Evolutionary conservation across 2,888 invertebrate genomes (phyloP).

Genomic region (Drosophila mayaguana): DNA sequence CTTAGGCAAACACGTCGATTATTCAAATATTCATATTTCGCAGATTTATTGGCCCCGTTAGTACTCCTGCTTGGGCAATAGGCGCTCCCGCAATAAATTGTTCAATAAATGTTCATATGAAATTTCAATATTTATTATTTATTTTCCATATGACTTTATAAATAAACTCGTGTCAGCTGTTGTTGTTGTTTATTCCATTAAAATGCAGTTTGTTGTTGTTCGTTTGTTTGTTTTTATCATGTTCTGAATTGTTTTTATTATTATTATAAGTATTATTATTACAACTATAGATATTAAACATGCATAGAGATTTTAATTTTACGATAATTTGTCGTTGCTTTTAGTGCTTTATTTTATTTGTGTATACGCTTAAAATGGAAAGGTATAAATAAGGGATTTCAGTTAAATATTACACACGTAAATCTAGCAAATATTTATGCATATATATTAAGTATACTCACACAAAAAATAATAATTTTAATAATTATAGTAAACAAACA

Average conservation of each 20-base stretch:
- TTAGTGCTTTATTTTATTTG: constrained; percentile 19
- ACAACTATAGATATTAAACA: constrained; percentile 75
- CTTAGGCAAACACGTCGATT: not conserved
- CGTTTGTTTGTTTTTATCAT: constrained; percentile 23
- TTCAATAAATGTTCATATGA: constrained; percentile 38
- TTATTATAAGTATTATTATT: constrained; percentile 46
- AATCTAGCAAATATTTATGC: constrained; percentile 45
- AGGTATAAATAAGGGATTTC: constrained; percentile 63
- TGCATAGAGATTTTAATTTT: constrained; percentile 67
- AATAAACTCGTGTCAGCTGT: constrained; percentile 59
- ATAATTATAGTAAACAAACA: constrained; percentile 16
- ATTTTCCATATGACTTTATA: constrained; percentile 43
- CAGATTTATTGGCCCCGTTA: not conserved
- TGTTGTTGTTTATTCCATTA: constrained; percentile 38
- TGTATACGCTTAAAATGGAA: constrained; percentile 57
- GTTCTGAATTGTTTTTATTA: constrained; percentile 27
- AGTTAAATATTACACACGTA: constrained; percentile 55
- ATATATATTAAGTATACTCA: constrained; percentile 27
- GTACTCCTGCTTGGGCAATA: not conserved
- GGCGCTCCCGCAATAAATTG: not conserved
- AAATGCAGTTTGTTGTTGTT: constrained; percentile 28
- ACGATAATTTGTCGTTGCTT: constrained; percentile 53
- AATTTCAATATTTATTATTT: constrained; percentile 59
- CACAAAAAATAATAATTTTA: constrained; percentile 6
- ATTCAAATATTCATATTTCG: not conserved